A percentile compares a stretch with the other conserved stretches of the same genome.
Evolutionary conservation across 1,140 invertebrate species (phyloP).

Genomic region (Pseudomyrmex flavicornis): DNA sequence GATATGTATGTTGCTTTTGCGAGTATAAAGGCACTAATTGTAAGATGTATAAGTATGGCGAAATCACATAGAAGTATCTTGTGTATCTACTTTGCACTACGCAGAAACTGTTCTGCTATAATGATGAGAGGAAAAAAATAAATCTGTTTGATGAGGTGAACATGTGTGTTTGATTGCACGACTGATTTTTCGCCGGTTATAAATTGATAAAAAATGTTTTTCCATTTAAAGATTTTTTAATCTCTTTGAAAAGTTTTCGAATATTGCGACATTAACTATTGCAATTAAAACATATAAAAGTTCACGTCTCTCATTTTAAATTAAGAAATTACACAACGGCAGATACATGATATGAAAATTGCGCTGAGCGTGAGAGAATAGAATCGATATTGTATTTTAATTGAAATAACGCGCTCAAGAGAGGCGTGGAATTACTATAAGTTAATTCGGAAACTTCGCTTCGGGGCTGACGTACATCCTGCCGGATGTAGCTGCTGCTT

Average conservation of each 20-base stretch:
- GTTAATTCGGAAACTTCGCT: constrained; percentile 32
- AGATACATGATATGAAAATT: background rate
- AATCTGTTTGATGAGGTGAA: background rate
- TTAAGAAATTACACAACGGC: no score
- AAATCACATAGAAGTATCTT: constrained; percentile 1
- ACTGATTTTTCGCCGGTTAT: background rate
- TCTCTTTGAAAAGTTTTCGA: no score
- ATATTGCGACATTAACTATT: no score
- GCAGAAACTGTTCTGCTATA: background rate
- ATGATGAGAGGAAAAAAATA: background rate
- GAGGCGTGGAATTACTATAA: constrained; percentile 12
- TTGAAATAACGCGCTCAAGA: constrained; percentile 1
- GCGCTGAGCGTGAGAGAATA: background rate
- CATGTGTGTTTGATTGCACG: background rate
- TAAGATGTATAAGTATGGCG: background rate
- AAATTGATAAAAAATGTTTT: background rate
- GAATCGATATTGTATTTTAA: constrained; percentile 1
- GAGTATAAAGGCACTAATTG: background rate
- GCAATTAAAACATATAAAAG: no score
- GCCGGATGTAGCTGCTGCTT: background rate
- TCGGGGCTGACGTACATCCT: background rate
- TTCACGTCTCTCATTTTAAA: no score
- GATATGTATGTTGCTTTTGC: background rate
- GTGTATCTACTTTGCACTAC: background rate
- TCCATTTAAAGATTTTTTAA: no score